A percentile compares a stretch with the other conserved stretches of the same genome.
These are phyloP conservation scores for Protodeltote pygarga DNA, from an alignment of 2,888 invertebrate species.

Conservation along the genomic window DNA sequence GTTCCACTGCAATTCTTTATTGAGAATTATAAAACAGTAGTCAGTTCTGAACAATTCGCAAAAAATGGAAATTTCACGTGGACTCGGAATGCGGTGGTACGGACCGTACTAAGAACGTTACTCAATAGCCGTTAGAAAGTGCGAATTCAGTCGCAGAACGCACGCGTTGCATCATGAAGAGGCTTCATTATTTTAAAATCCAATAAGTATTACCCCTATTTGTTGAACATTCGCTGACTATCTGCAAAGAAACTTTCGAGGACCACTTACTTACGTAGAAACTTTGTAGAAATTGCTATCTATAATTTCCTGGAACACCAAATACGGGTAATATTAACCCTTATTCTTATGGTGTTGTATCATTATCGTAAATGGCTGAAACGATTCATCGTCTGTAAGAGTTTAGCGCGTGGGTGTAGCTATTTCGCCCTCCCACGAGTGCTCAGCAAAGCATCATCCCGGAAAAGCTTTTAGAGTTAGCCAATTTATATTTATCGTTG, in stretches of 20 bases:
- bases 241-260: no score
- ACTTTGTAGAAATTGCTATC: not conserved
- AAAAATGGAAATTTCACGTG: conserved; percentile 53
- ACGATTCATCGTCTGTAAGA: conserved; percentile 58
- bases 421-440: conserved; percentile 58
- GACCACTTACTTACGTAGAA: no score
- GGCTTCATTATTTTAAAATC: conserved; percentile 37
- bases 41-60: conserved; percentile 24
- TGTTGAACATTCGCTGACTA: not conserved
- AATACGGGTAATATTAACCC: conserved; percentile 12
- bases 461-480: conserved; percentile 16
- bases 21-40: not conserved
- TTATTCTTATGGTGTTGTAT: conserved; percentile 5
- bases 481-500: conserved; percentile 15
- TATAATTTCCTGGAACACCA: conserved; percentile 5
- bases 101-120: conserved; percentile 66
- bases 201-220: conserved; percentile 1
- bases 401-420: conserved; percentile 56
- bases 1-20: conserved; percentile 1
- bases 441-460: conserved; percentile 25
- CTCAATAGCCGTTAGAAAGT: conserved; percentile 77
- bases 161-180: conserved; percentile 70
- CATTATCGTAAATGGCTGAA: conserved; percentile 41
- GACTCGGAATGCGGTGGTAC: conserved; percentile 61
- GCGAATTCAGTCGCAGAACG: conserved; percentile 70